A percentile compares a stretch with the other conserved stretches of the same genome.
Conservation (phyloP, 2,113 vertebrate species). For the Hippoglossus stenolepis region DNA sequence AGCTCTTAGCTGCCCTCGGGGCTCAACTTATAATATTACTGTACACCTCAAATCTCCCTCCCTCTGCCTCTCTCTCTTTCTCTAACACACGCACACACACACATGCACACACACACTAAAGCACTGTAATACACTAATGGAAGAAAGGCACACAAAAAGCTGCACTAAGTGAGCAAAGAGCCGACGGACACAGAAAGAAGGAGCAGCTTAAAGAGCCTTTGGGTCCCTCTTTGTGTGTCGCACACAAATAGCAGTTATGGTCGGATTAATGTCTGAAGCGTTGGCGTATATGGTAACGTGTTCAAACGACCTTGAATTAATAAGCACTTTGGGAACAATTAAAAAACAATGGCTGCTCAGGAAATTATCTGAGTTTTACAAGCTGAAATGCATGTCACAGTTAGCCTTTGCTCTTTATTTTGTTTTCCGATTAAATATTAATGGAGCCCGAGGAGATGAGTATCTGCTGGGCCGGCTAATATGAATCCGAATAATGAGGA, state of each 20-base stretch:
- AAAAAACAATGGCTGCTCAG: background rate
- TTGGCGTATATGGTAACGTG: slow-evolving; percentile 19
- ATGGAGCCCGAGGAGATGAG: slow-evolving; percentile 29
- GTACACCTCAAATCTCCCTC: slow-evolving; percentile 57
- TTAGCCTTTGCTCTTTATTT: slow-evolving; percentile 17
- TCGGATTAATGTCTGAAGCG: slow-evolving; percentile 33
- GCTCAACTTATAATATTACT: slow-evolving; percentile 74
- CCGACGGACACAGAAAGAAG: slow-evolving; percentile 49
- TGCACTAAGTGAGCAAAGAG: slow-evolving; percentile 73
- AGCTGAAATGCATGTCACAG: slow-evolving; percentile 19
- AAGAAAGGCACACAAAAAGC: slow-evolving; percentile 52
- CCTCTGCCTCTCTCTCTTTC: slow-evolving; percentile 20
- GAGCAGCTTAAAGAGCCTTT: slow-evolving; percentile 53
- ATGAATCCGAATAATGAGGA: slow-evolving; percentile 30
- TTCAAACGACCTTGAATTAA: slow-evolving; percentile 47
- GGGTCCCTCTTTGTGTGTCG: slow-evolving; percentile 4
- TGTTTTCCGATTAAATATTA: slow-evolving; percentile 39
- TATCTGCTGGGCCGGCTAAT: slow-evolving; percentile 23
- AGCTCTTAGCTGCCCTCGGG: slow-evolving; percentile 72
- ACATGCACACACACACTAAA: slow-evolving; percentile 8
- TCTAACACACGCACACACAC: slow-evolving; percentile 21
- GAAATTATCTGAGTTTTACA: slow-evolving; percentile 27
- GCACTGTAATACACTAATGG: slow-evolving; percentile 53
- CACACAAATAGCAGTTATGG: slow-evolving; percentile 32
- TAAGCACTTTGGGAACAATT: slow-evolving; percentile 32